Evolutionary conservation across 2,113 vertebrate genomes (phyloP).

Genomic region (Herpailurus yagouaroundi): DNA sequence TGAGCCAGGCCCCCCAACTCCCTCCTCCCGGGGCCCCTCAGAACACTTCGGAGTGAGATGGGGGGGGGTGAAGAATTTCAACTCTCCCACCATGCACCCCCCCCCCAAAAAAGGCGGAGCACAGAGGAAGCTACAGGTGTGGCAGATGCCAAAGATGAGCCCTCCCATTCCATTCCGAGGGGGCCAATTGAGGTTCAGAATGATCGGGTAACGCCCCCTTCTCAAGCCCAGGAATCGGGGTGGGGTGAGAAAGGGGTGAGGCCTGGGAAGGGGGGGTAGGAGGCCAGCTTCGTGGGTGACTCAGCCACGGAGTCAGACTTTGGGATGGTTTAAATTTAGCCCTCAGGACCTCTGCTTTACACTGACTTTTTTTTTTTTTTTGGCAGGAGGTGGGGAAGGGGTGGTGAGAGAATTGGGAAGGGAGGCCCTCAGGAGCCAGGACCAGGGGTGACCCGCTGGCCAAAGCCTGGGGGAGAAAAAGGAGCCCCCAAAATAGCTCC

Average conservation of each 20-base stretch:
- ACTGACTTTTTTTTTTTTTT: background rate
- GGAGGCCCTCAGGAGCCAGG: constrained; percentile 31
- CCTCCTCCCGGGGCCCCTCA: background rate
- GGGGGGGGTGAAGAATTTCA: background rate
- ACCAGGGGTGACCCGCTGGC: constrained; percentile 57
- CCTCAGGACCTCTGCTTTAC: constrained; percentile 19
- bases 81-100: no score
- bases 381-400: constrained; percentile 62
- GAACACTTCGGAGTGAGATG: background rate
- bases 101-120: background rate
- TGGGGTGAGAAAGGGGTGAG: background rate
- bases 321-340: constrained; percentile 79
- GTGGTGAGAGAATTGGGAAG: background rate
- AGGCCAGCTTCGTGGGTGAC: constrained; percentile 68
- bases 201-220: background rate
- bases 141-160: background rate
- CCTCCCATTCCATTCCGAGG: background rate
- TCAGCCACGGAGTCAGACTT: constrained; percentile 70
- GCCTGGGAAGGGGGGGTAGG: background rate
- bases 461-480: constrained; percentile 40
- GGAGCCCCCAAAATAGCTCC: constrained; percentile 75
- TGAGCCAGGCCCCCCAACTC: constrained; percentile 49
- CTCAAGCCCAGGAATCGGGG: background rate
- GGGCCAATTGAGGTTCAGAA: background rate
- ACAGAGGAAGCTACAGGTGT: background rate